These are phyloP conservation scores for Psettodes erumei DNA, from an alignment of 2,113 vertebrate genomes.

Conservation along the genomic window DNA sequence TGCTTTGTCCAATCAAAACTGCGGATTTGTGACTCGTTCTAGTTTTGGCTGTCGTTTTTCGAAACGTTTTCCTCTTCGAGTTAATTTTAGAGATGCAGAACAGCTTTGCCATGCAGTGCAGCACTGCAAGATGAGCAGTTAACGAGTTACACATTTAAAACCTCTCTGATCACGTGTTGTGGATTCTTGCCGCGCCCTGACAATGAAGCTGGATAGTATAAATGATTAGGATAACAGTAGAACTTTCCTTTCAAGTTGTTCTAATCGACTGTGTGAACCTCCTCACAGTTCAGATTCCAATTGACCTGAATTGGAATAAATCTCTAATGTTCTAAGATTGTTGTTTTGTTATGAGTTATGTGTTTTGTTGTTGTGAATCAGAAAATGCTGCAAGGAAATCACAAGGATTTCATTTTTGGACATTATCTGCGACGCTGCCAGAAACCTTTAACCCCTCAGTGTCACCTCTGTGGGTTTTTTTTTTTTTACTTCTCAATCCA, in stretches of 20 bases:
- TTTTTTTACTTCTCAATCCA: neutral
- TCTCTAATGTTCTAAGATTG: neutral
- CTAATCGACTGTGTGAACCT: neutral
- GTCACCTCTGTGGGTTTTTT: neutral
- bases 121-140: neutral
- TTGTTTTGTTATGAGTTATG: neutral
- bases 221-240: too few species aligned
- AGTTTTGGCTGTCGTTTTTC: too few species aligned
- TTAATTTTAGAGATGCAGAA: too few species aligned
- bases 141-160: neutral
- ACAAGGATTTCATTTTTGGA: neutral
- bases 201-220: neutral
- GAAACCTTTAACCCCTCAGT: neutral
- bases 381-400: slow-evolving; percentile 23
- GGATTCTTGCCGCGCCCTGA: neutral
- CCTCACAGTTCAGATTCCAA: neutral
- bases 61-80: too few species aligned
- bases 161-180: neutral
- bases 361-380: slow-evolving; percentile 3
- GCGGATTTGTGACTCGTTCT: neutral
- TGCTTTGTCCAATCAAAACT: slow-evolving; percentile 38
- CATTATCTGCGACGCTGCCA: neutral
- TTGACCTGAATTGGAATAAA: neutral
- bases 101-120: neutral
- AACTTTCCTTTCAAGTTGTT: neutral